Base-by-base conservation (phyloP, 1,140 invertebrate species). In the Musca vetustissima region DNA sequence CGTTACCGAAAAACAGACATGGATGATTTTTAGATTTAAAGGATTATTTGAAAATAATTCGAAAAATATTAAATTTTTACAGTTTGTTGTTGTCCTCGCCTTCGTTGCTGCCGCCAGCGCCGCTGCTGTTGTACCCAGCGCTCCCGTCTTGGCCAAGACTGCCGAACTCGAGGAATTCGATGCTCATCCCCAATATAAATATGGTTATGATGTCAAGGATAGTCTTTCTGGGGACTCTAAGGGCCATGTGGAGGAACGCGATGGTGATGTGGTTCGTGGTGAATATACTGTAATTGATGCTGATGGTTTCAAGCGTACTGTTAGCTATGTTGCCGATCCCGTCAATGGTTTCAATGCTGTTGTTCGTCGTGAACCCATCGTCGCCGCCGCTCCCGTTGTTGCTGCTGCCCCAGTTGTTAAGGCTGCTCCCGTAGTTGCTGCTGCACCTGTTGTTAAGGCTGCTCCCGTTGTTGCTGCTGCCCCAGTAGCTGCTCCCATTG, bases 211-310 rank as follows among this genome's bases (percentile, higher is more conserved):
- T 67, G 87, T 89, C 0, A 84, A 87, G 47, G 88, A 89, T 71
- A 73, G 83, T 13, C 74, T 86, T 65, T 90, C 86, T 50, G 87
- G 89, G 0, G 88, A 89, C 75, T 81, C 84, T 19, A 89, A 90
- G 76, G 81, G 79, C 61, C 87, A 88, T 71, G 83, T 87, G 61
- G 88, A 89, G 75, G 75, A 72, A 32, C 80, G 84, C 6, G 81
- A 84, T 55, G 85, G 85, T 24, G 85, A 85, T 67, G 53, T 83
- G 17, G 84, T 85, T 24, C 78, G 77, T 32, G 85, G 85, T 25
- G 82, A 82, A 69, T 85, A 85, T 77, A 81, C 77, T 24, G 73
- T 85, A 9, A 69, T 85, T 15, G 85, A 86, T 13, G 77, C 86
- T 50, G 86, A 87, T 70, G 77, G 77, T n/a, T 70, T 70, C 57